Conservation (phyloP, 2,888 invertebrate species). For the Cactoblastis cactorum region DNA sequence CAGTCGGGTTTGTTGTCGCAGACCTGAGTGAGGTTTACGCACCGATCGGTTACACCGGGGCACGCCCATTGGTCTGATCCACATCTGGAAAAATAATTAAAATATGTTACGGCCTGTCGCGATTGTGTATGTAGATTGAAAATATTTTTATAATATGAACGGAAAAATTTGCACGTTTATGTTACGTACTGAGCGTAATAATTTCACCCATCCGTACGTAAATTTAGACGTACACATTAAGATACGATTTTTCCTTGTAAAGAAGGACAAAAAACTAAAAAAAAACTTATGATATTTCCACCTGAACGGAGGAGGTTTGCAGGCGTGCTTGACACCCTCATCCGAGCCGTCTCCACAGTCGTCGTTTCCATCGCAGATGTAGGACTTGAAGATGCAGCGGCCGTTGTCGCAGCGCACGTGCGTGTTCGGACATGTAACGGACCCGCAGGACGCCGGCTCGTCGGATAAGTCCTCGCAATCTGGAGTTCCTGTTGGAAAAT, state of each 20-base stretch:
- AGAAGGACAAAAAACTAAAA: no score
- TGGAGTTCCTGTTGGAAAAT: conserved; percentile 73
- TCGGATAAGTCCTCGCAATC: conserved; percentile 96
- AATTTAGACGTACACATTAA: no score
- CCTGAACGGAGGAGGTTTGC: conserved; percentile 86
- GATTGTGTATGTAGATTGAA: no score
- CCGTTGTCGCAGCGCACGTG: conserved; percentile 92
- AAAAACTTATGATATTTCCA: no score
- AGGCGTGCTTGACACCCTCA: conserved; percentile 90
- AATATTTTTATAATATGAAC: no score
- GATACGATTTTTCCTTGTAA: no score
- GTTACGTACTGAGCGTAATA: no score
- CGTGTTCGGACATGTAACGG: conserved; percentile 86
- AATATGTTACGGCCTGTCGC: no score
- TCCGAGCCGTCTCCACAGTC: conserved; percentile 96
- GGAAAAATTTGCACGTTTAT: no score
- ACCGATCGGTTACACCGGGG: conserved; percentile 87
- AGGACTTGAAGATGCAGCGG: conserved; percentile 93
- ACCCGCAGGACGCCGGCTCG: conserved; percentile 90
- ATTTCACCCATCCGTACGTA: no score
- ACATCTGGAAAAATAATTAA: conserved; percentile 69
- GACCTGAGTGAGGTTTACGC: conserved; percentile 92
- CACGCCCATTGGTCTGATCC: conserved; percentile 91
- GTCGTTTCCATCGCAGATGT: conserved; percentile 95
- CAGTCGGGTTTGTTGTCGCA: conserved; percentile 94